Conservation (phyloP, 1,140 invertebrate genomes). For the Ostrea edulis region DNA sequence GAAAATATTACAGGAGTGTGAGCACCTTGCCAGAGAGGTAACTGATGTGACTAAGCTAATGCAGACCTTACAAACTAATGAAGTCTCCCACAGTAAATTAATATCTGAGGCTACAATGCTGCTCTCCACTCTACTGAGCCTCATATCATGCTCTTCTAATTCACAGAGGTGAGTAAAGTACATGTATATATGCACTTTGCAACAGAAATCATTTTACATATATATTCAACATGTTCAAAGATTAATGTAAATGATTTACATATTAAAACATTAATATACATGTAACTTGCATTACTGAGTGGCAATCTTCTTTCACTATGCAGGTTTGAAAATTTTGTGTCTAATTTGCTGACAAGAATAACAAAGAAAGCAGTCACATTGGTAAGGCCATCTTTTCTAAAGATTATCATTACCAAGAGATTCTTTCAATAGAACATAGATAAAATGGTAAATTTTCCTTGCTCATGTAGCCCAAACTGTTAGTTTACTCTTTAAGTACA, state of each 20-base stretch:
- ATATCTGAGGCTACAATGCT: constrained; percentile 2
- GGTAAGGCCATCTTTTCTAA: background rate
- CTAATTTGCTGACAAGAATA: constrained; percentile 9
- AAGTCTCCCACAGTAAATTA: background rate
- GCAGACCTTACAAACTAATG: background rate
- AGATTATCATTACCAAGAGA: background rate
- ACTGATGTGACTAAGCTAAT: background rate
- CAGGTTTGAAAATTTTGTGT: background rate
- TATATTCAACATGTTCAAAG: background rate
- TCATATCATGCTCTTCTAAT: background rate
- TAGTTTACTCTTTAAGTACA: too few species aligned
- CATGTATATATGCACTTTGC: background rate
- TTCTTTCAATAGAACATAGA: background rate
- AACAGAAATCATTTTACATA: background rate
- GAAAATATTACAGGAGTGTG: background rate
- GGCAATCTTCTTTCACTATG: background rate
- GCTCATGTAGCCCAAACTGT: too few species aligned
- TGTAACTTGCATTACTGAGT: background rate
- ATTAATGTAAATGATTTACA: background rate
- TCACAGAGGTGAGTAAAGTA: background rate
- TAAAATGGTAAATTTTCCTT: too few species aligned
- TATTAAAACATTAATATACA: too few species aligned
- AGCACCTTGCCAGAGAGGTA: background rate
- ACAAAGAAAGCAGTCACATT: background rate
- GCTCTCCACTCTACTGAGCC: background rate